Base-by-base conservation (phyloP, 2,113 vertebrate genomes). In the Percina caprodes region DNA sequence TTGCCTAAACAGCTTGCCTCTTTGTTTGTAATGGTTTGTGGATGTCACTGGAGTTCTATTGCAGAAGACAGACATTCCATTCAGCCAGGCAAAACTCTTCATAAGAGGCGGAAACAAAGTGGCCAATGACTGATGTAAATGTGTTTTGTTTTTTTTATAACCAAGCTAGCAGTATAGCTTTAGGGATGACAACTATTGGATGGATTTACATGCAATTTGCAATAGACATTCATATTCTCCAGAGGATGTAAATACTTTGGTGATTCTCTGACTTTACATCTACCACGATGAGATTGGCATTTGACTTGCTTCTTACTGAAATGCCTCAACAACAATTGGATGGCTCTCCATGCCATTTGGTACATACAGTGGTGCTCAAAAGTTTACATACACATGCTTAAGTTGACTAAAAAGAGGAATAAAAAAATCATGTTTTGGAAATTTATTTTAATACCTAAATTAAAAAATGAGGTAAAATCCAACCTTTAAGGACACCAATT, bases 31-130 rank as follows among this genome's bases (percentile, higher is more conserved):
- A 55, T 71, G 12, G 24, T 65, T 51, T 72, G 51, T 24, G 11
- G 23, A 73, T 35, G 54, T 72, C 46, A 45, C 24, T 65, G 16
- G 23, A 23, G 42, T 42, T 74, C 70, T 66, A 54, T 69, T 35
- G 13, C 24, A 62, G 16, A 75, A 23, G 5, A 45, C 16, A 51
- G 3, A 13, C 35, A 9, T 33, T 45, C 33, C 10, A 49, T 23
- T 72, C 4, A 52, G 55, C 24, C 10, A 18, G 52, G 16, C 4
- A 11, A 19, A 51, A 19, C 69, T 18, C 45, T 69, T 19, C 33
- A 46, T 52, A 52, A n/a, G 15, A 69, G 5, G 15, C 1, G 0
- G 65, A 10, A 42, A 45, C 21, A 49, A 68, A 35, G 23, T 19
- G 14, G 33, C 3, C 21, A 52, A n/a, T 15, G 48, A 26, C 30